Conservation (phyloP, 2,888 invertebrate species). For the Yponomeuta plumbellus region DNA sequence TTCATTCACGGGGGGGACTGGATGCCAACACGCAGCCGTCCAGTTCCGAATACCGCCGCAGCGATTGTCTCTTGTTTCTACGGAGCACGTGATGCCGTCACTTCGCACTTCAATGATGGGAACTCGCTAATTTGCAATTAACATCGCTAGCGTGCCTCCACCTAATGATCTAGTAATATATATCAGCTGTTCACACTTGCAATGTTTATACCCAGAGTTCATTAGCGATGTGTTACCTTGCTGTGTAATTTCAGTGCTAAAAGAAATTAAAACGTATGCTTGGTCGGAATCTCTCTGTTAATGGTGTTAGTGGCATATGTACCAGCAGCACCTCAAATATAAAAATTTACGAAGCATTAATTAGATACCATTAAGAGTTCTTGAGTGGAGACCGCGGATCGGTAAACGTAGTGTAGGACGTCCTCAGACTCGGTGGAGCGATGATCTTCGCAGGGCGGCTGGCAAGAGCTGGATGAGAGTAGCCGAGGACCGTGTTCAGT, state of each 20-base stretch:
- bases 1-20: conserved; percentile 60
- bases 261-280: not conserved
- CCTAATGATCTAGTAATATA: conserved; percentile 25
- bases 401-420: no score
- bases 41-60: conserved; percentile 6
- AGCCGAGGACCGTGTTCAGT: no score
- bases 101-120: conserved; percentile 34
- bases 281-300: not conserved
- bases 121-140: conserved; percentile 39
- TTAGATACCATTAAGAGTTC: no score
- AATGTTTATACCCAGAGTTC: not conserved
- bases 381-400: no score
- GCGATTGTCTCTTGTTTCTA: conserved; percentile 26
- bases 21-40: conserved; percentile 64
- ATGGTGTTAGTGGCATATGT: no score
- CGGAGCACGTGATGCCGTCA: conserved; percentile 36
- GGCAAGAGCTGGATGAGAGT: no score
- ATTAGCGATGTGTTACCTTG: not conserved
- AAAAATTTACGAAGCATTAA: no score
- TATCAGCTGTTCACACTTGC: conserved; percentile 38
- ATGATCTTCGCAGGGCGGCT: no score
- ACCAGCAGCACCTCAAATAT: no score
- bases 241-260: not conserved
- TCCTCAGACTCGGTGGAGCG: no score
- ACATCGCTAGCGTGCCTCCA: conserved; percentile 30